Conservation (phyloP, 2,113 vertebrate species). For the Cheilinus undulatus region DNA sequence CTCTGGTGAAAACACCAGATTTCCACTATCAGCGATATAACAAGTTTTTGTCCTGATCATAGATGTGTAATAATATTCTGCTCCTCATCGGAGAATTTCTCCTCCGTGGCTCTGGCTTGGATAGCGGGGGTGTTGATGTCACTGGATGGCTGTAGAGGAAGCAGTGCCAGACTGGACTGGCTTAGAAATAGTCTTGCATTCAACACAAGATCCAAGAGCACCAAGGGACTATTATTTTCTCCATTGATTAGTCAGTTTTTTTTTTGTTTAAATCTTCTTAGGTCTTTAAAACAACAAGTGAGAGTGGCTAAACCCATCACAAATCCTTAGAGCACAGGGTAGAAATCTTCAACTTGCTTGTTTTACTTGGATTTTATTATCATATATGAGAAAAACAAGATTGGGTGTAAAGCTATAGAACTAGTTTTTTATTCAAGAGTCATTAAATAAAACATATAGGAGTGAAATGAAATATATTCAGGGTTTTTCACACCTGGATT, state of each 20-base stretch:
- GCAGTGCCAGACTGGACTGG: slow-evolving; percentile 13
- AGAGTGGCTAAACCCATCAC: not conserved
- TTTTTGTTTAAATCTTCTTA: not conserved
- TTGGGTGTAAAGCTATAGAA: too few species aligned
- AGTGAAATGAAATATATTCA: too few species aligned
- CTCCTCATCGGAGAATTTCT: slow-evolving; percentile 3
- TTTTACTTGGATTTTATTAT: not conserved
- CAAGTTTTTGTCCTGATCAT: slow-evolving; percentile 9
- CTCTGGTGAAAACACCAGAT: slow-evolving; percentile 1
- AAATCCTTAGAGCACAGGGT: not conserved
- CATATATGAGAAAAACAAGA: not conserved
- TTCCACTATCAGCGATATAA: not conserved
- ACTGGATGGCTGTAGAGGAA: slow-evolving; percentile 13
- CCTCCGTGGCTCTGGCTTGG: not conserved
- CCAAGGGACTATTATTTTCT: slow-evolving; percentile 9
- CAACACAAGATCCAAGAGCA: slow-evolving; percentile 1
- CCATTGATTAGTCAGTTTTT: not conserved
- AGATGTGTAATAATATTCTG: not conserved
- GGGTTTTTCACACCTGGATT: too few species aligned
- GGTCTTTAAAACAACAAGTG: not conserved
- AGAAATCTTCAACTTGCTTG: not conserved
- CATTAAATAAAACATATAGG: too few species aligned
- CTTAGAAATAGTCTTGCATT: slow-evolving; percentile 4
- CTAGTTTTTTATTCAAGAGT: too few species aligned
- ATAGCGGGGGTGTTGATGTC: not conserved